A percentile compares a stretch with the other conserved stretches of the same genome.
Conservation (phyloP, 1,140 invertebrate genomes). For the Hirudo medicinalis region DNA sequence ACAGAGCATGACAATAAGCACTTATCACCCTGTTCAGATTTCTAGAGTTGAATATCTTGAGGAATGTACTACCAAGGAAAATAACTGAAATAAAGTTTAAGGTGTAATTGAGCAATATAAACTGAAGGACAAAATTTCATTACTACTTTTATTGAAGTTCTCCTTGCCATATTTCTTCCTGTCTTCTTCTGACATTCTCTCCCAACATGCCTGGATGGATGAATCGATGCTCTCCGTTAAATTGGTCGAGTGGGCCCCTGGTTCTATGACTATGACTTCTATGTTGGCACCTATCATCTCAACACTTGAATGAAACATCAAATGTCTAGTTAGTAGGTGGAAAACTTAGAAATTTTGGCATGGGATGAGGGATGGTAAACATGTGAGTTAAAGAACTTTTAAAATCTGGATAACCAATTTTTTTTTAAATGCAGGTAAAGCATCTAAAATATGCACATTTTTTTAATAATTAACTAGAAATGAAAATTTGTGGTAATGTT, state of each 20-base stretch:
- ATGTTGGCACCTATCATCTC: not conserved
- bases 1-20: not conserved
- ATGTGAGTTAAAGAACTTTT: not conserved
- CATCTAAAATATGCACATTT: not conserved
- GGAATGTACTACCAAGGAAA: not conserved
- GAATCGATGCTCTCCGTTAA: not conserved
- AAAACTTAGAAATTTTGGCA: not conserved
- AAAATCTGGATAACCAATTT: not conserved
- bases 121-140: not conserved
- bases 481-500: not conserved
- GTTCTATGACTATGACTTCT: not conserved
- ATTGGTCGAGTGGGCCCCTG: not conserved
- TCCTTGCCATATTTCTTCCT: not conserved
- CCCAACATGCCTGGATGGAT: not conserved
- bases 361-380: not conserved
- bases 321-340: no score
- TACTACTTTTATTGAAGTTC: slow-evolving; percentile 2
- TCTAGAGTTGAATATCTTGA: not conserved
- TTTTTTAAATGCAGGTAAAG: not conserved
- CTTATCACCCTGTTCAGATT: not conserved
- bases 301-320: not conserved
- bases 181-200: slow-evolving; percentile 3
- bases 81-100: not conserved
- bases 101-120: not conserved
- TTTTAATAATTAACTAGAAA: not conserved